Evolutionary conservation across 1,140 invertebrate species (phyloP), one percentile per base, ranked within the genome.

Genomic region (Arctopsyche grandis): DNA sequence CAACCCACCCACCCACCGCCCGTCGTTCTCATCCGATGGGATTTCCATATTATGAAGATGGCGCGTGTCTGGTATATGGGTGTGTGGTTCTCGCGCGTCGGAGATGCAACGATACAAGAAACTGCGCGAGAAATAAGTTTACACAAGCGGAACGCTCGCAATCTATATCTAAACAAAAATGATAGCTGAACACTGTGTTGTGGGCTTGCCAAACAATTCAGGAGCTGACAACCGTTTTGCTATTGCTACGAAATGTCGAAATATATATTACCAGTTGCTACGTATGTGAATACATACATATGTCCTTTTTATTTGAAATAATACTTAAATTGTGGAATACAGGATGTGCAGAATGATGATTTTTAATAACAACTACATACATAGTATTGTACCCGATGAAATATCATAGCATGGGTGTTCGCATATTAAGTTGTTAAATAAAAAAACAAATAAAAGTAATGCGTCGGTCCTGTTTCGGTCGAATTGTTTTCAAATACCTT

Each of bases 141-240:
- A 52, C 69, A 78, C 69, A 78, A 46, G 48, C 69, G 52, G 71
- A 78, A 78, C 77, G 77, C 77, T 44, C 44, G 77, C 77, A 78
- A 78, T 78, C 77, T 78, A 78, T 78, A 78, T 78, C 77, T 78
- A 78, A 78, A 78, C 66, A 71, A 71, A 78, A 78, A 78, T 73
- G 77, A 78, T 78, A 78, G 69, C 44, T 21, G 43, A 78, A 78
- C 69, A 63, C 21, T 58, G n/a, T 21, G 58, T n/a, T n/a, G 10
- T 21, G 58, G 29, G 43, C 12, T 69, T 21, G 74, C 56, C 74
- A 74, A 74, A 74, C 71, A 74, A 26, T 48, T 1, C 22, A 26
- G 5, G 14, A 5, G 16, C 46, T 10, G 5, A 16, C n/a, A 71
- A 71, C 69, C 60, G 21, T 16, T 10, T 4, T 38, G 7, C 29